Percentiles rank a stretch among this genome's conserved stretches.
phyloP scores from a whole-genome alignment of 2,113 vertebrate species.

The Gobio gobio region DNA sequence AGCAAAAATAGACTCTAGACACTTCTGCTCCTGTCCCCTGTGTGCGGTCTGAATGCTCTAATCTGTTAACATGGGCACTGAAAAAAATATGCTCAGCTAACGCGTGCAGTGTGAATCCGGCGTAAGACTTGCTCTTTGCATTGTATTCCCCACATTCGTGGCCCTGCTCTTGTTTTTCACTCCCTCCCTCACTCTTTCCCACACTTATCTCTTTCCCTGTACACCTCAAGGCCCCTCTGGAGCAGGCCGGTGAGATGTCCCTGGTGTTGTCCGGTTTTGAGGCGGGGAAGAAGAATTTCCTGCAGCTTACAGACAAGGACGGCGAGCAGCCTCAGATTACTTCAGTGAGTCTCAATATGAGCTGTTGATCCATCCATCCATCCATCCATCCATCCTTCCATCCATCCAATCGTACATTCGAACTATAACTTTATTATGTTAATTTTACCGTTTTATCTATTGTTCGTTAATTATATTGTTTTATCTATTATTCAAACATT shows the following conservation, averaged over 20 bases:
- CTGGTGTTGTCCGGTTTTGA: slow-evolving; percentile 92
- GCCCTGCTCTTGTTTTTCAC: not conserved
- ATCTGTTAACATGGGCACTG: no score
- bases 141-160: slow-evolving; percentile 46
- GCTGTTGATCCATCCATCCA: not conserved
- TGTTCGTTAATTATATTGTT: not conserved
- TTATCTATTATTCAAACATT: no score
- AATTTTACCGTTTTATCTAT: not conserved
- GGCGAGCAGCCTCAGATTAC: slow-evolving; percentile 91
- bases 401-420: no score
- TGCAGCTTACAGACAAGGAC: slow-evolving; percentile 93
- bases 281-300: slow-evolving; percentile 93
- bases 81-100: no score
- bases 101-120: no score
- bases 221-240: slow-evolving; percentile 80
- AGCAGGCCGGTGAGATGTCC: slow-evolving; percentile 87
- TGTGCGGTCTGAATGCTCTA: no score
- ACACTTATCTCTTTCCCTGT: not conserved
- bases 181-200: not conserved
- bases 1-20: no score
- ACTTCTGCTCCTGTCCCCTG: no score
- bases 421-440: no score
- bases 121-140: no score
- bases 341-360: slow-evolving; percentile 77
- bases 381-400: no score